Percentiles rank a stretch among this genome's conserved stretches.
phyloP scores from a whole-genome alignment of 2,797 vertebrate species.

The Xenentodon cancila region DNA sequence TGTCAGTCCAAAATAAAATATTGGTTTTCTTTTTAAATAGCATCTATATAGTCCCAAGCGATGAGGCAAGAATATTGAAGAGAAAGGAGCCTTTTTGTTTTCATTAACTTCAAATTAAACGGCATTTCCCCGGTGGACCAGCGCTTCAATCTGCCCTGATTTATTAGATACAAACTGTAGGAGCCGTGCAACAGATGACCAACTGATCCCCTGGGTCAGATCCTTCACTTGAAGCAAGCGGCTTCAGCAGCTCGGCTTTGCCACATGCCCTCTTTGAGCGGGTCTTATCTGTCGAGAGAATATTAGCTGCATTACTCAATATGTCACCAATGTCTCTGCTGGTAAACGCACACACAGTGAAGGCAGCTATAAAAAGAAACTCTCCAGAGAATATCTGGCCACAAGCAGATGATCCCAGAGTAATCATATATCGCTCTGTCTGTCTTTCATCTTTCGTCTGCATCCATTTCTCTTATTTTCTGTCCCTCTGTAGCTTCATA shows the following conservation, averaged over 20 bases:
- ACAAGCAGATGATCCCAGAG: constrained; percentile 29
- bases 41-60: constrained; percentile 23
- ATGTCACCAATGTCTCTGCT: constrained; percentile 38
- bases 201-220: constrained; percentile 44
- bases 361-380: constrained; percentile 17
- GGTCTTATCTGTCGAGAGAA: constrained; percentile 54
- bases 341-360: constrained; percentile 43
- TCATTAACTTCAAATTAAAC: constrained; percentile 69
- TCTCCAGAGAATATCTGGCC: constrained; percentile 40
- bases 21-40: too few species aligned
- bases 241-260: constrained; percentile 5
- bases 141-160: constrained; percentile 60
- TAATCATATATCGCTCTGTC: constrained; percentile 29
- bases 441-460: constrained; percentile 29
- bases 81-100: constrained; percentile 48
- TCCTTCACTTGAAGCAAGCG: constrained; percentile 48
- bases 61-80: constrained; percentile 15
- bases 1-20: too few species aligned
- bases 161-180: constrained; percentile 62
- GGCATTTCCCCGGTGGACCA: constrained; percentile 42
- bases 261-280: constrained; percentile 29
- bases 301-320: constrained; percentile 69
- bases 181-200: constrained; percentile 56
- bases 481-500: constrained; percentile 47
- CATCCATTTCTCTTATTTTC: neutral